Evolutionary conservation across 2,797 vertebrate genomes (phyloP).

Genomic region (Coccyzus lansbergi): DNA sequence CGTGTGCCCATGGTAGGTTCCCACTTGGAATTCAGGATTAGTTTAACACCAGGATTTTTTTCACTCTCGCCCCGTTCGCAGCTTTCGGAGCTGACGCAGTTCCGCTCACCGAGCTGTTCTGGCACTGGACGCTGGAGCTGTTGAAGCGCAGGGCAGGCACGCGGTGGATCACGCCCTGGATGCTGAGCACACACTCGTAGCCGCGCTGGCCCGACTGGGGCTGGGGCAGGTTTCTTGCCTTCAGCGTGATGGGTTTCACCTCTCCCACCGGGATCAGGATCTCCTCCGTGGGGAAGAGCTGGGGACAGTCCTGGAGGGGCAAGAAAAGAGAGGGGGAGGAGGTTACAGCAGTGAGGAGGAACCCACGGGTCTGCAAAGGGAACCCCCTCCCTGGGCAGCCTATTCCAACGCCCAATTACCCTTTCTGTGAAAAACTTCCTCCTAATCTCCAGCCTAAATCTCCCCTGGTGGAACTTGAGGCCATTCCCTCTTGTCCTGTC

Average conservation of each 20-base stretch:
- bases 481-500: no score
- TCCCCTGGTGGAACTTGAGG: no score
- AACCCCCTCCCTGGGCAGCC: no score
- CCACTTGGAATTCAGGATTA: background rate
- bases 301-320: slow-evolving; percentile 91
- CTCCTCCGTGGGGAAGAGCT: slow-evolving; percentile 93
- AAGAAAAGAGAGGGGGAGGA: background rate
- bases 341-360: fast-evolving
- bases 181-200: slow-evolving; percentile 94
- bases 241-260: slow-evolving; percentile 95
- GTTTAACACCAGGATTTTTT: background rate
- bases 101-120: slow-evolving; percentile 94
- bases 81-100: fast-evolving
- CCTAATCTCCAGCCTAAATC: no score
- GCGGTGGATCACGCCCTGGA: slow-evolving; percentile 90
- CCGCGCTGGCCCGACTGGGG: slow-evolving; percentile 97
- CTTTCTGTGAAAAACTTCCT: no score
- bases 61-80: background rate
- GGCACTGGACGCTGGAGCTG: slow-evolving; percentile 98
- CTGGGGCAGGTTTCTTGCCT: slow-evolving; percentile 94
- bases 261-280: slow-evolving; percentile 96
- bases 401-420: no score
- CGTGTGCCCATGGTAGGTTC: background rate
- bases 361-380: background rate
- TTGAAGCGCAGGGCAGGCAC: slow-evolving; percentile 98